phyloP scores from a whole-genome alignment of 92 coral and sea anemone genomes.

The Porites divaricata region DNA sequence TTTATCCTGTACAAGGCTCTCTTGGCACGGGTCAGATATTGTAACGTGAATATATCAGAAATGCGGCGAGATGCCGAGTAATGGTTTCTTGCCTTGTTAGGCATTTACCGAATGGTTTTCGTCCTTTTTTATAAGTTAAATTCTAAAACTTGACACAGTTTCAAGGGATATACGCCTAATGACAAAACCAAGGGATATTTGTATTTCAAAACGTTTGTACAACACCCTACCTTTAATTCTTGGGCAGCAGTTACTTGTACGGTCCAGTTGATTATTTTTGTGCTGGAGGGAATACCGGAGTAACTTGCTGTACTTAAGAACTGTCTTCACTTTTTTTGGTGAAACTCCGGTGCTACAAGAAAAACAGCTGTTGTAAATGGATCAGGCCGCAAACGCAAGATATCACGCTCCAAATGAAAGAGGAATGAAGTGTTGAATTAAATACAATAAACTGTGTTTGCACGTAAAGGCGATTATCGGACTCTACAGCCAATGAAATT shows the following conservation, averaged over 20 bases:
- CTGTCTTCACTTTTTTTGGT: background rate
- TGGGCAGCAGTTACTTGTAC: background rate
- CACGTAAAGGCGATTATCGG: slow-evolving; percentile 2
- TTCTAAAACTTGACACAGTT: background rate
- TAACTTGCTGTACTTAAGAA: background rate
- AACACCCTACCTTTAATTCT: slow-evolving; percentile 10
- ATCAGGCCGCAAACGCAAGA: background rate
- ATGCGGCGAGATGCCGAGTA: background rate
- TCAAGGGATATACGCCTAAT: background rate
- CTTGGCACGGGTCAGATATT: no score
- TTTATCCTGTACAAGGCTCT: no score
- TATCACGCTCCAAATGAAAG: background rate
- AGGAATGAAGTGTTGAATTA: slow-evolving; percentile 18
- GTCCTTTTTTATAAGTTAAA: no score
- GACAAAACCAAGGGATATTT: background rate
- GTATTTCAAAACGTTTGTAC: background rate
- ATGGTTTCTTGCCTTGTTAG: background rate
- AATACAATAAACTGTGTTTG: slow-evolving; percentile 16
- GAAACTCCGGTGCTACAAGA: background rate
- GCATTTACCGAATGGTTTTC: background rate
- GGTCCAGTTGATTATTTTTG: background rate
- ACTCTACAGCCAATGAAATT: slow-evolving; percentile 34
- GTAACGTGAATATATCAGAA: no score
- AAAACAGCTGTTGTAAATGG: background rate
- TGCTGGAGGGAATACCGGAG: background rate